Conservation (phyloP, 1,140 invertebrate genomes). For the Caerostris extrusa region DNA sequence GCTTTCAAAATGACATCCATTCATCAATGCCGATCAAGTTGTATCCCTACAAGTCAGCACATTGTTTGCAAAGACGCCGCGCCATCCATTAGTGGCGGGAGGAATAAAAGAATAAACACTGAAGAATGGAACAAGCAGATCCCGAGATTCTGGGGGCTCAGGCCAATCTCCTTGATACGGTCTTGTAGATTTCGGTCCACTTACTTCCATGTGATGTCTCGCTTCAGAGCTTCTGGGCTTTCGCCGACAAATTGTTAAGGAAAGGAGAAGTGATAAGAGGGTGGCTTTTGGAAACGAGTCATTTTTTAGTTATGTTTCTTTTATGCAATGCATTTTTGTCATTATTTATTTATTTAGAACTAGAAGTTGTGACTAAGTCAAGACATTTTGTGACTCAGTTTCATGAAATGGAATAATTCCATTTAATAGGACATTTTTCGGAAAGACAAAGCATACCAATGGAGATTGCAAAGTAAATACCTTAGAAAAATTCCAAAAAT, state of each 20-base stretch:
- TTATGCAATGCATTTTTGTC: background rate
- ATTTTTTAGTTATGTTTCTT: constrained; percentile 9
- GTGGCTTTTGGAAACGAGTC: background rate
- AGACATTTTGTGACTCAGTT: too few species aligned
- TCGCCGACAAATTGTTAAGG: background rate
- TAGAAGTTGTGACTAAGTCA: background rate
- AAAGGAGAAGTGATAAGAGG: constrained; percentile 4
- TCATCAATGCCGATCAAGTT: constrained; percentile 67
- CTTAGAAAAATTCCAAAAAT: too few species aligned
- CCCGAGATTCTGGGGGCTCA: background rate
- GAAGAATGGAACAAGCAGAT: background rate
- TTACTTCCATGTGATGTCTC: constrained; percentile 56
- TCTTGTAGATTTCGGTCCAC: constrained; percentile 25
- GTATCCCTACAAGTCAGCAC: background rate
- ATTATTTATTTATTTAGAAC: background rate
- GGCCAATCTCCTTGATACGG: background rate
- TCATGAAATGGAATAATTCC: too few species aligned
- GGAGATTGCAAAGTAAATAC: too few species aligned
- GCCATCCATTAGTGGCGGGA: constrained; percentile 31
- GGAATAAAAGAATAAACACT: background rate
- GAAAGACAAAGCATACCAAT: too few species aligned
- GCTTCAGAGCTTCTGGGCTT: background rate
- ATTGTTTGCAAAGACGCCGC: constrained; percentile 44
- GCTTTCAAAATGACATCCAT: constrained; percentile 58
- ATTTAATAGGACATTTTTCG: too few species aligned